Conservation (phyloP, 2,888 invertebrate genomes). For the Hydroisotoma schaefferi region DNA sequence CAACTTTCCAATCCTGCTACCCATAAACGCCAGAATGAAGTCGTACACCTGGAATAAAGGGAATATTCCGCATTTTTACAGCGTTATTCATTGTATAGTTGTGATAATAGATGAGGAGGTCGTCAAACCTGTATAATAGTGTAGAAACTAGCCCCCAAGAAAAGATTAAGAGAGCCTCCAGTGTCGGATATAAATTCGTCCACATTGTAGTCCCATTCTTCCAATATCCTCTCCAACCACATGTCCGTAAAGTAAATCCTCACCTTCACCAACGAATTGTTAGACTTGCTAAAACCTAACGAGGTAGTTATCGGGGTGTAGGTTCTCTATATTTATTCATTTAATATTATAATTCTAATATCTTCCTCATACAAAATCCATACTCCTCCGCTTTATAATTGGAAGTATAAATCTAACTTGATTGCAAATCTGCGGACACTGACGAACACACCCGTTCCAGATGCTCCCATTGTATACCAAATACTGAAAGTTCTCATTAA, state of each 20-base stretch:
- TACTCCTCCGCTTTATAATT: no score
- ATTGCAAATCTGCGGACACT: slow-evolving; percentile 24
- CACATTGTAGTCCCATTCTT: slow-evolving; percentile 27
- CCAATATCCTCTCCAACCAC: slow-evolving; percentile 27
- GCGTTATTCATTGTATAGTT: background rate
- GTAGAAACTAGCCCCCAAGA: slow-evolving; percentile 28
- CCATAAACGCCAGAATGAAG: background rate
- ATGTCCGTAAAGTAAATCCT: slow-evolving; percentile 26
- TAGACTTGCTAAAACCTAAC: slow-evolving; percentile 15
- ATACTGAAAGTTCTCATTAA: slow-evolving; percentile 16
- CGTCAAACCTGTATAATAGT: slow-evolving; percentile 27
- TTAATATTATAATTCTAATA: no score
- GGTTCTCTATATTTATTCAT: no score
- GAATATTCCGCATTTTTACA: background rate
- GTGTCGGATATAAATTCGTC: slow-evolving; percentile 28
- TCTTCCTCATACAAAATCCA: no score
- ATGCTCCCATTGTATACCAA: slow-evolving; percentile 24
- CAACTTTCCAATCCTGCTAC: background rate
- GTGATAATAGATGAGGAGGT: background rate
- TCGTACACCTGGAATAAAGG: background rate
- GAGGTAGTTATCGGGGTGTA: slow-evolving; percentile 33
- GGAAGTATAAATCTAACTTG: slow-evolving; percentile 19
- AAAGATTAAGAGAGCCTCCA: slow-evolving; percentile 33
- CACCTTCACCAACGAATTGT: slow-evolving; percentile 14
- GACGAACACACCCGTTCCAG: slow-evolving; percentile 24